phyloP scores from a whole-genome alignment of 1,140 invertebrate genomes.

The Camponotus vicinus region DNA sequence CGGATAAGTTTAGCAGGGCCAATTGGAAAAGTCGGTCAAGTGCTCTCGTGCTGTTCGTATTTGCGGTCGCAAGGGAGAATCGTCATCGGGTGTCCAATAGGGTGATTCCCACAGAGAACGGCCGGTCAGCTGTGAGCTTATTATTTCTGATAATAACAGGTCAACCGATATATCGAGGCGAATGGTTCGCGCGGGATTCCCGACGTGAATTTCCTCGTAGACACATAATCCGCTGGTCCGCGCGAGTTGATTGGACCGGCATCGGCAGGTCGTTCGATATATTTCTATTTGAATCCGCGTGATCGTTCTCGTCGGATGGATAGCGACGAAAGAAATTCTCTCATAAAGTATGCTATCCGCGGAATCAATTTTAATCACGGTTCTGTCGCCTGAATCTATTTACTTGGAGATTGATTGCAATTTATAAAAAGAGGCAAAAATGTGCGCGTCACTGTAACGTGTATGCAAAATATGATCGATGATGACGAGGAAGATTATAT shows the following conservation, averaged over 20 bases:
- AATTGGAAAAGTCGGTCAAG: conserved; percentile 76
- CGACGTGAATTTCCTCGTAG: conserved; percentile 50
- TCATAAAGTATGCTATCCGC: conserved; percentile 52
- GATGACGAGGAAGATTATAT: neutral
- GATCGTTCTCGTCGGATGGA: conserved; percentile 27
- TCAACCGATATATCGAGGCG: conserved; percentile 59
- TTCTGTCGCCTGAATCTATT: conserved; percentile 55
- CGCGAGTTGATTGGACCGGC: conserved; percentile 54
- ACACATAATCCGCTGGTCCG: conserved; percentile 53
- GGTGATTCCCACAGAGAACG: conserved; percentile 58
- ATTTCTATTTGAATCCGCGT: conserved; percentile 59
- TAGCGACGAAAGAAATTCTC: conserved; percentile 59
- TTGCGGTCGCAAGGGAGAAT: conserved; percentile 58
- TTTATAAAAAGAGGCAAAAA: conserved; percentile 20
- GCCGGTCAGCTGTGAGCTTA: conserved; percentile 52
- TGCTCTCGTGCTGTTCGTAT: conserved; percentile 59
- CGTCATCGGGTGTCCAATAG: conserved; percentile 50
- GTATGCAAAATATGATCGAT: conserved; percentile 40
- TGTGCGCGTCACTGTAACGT: neutral
- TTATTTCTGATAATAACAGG: conserved; percentile 69
- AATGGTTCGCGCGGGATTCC: conserved; percentile 33
- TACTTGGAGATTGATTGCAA: conserved; percentile 52
- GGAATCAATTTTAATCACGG: conserved; percentile 60
- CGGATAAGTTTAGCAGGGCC: conserved; percentile 69
- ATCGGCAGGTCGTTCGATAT: conserved; percentile 43